Percentiles rank a stretch among this genome's conserved stretches.
phyloP scores from a whole-genome alignment of 2,888 invertebrate genomes.

The Heliconius cydno region DNA sequence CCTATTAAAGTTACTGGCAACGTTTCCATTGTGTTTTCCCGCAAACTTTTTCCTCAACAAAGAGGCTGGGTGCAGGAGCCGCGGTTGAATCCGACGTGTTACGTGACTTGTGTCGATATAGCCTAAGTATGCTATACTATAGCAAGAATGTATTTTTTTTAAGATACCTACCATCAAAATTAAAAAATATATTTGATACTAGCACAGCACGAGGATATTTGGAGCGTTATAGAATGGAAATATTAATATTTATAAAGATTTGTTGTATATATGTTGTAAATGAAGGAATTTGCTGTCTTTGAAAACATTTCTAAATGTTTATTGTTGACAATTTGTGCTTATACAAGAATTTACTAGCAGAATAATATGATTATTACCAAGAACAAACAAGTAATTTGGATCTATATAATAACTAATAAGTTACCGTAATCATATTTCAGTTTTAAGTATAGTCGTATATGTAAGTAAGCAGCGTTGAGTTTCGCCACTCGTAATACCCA shows the following conservation, averaged over 20 bases:
- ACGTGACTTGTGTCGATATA: slow-evolving; percentile 26
- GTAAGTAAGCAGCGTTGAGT: not conserved
- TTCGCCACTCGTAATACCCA: not conserved
- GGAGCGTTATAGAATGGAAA: not conserved
- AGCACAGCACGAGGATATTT: not conserved
- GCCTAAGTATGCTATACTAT: not conserved
- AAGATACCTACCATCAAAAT: not conserved
- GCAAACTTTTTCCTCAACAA: slow-evolving; percentile 25
- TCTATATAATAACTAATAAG: too few species aligned
- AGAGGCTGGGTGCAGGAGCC: slow-evolving; percentile 15
- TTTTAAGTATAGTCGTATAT: too few species aligned
- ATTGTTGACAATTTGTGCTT: not conserved
- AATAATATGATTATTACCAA: too few species aligned
- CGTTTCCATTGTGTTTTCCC: slow-evolving; percentile 13
- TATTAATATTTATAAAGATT: not conserved
- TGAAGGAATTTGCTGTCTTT: not conserved
- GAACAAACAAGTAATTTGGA: too few species aligned
- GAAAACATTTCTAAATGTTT: not conserved
- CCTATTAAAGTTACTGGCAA: slow-evolving; percentile 10
- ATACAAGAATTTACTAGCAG: too few species aligned
- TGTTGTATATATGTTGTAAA: not conserved
- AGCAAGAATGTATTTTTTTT: not conserved
- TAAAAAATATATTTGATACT: not conserved
- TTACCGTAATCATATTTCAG: too few species aligned
- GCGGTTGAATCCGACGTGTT: slow-evolving; percentile 13